A percentile compares a stretch with the other conserved stretches of the same genome.
Conservation (phyloP, 2,113 vertebrate species). For the Cynopterus brachyotis region DNA sequence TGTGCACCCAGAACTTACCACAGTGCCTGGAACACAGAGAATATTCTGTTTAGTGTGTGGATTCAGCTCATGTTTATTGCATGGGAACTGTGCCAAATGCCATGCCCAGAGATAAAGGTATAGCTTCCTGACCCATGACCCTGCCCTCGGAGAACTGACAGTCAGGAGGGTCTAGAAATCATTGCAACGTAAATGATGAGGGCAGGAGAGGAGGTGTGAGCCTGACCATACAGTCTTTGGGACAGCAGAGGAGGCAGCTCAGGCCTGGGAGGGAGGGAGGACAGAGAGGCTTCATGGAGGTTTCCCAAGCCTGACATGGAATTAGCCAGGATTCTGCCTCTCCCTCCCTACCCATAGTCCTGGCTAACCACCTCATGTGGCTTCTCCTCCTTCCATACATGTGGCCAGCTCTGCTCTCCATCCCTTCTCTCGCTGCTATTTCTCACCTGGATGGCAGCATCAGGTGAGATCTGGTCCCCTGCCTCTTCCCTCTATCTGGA, state of each 20-base stretch:
- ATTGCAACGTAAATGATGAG: neutral
- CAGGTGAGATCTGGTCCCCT: neutral
- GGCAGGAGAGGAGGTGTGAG: neutral
- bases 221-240: neutral
- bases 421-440: neutral
- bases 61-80: neutral
- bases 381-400: neutral
- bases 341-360: neutral
- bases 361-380: neutral
- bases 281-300: neutral
- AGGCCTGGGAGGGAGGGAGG: neutral
- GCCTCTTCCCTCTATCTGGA: neutral
- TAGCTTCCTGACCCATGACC: accelerated
- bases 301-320: neutral
- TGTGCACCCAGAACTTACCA: neutral
- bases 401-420: neutral
- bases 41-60: neutral
- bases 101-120: neutral
- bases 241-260: neutral
- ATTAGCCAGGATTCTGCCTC: neutral
- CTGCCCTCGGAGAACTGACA: neutral
- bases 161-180: neutral
- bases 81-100: neutral
- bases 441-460: neutral
- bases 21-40: neutral